Evolutionary conservation across 1,140 invertebrate genomes (phyloP), one percentile per base, ranked within the genome.

Genomic region (Aphidius ervi): DNA sequence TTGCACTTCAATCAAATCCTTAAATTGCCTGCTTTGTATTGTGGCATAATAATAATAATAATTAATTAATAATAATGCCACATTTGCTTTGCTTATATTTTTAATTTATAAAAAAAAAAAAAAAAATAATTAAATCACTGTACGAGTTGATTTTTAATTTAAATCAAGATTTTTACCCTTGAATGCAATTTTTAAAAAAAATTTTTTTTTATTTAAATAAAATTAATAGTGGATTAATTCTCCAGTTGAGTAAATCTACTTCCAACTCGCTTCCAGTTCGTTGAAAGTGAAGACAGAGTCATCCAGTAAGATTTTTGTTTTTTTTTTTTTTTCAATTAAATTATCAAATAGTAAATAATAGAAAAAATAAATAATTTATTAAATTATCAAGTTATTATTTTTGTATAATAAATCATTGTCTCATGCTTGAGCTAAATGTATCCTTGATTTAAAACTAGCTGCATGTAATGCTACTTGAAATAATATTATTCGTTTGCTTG

Each of bases 211-310:
- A 63, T 67, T 52, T 37, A 10, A 42, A 31, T 62, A 41, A 64
- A 58, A 61, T 64, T 61, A 23, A 57, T 9, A 54, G 50, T 54
- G 50, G 45, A 54, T 59, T 54, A 42, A 45, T 16, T 60, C 59
- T 46, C 43, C 37, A 56, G 50, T 49, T 43, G 56, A 63, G 52
- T 59, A 39, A 59, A 63, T 71, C 67, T 75, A 74, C 72, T 73
- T 71, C 72, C 72, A 75, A 73, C 73, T 75, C 70, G 71, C 75
- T 76, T 70, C 68, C 73, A 74, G 73, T 77, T 77, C 70, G 75
- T 74, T 74, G 66, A 72, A 75, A 68, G 73, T 73, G 73, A 75
- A 75, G 72, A 76, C 71, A 70, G 73, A 66, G 73, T 75, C 68
- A 70, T 63, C 68, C 68, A 56, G 10, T 45, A 52, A 9, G 5